Base-by-base conservation (phyloP, 1,140 invertebrate genomes). In the Pseudomyrmex pallidus region DNA sequence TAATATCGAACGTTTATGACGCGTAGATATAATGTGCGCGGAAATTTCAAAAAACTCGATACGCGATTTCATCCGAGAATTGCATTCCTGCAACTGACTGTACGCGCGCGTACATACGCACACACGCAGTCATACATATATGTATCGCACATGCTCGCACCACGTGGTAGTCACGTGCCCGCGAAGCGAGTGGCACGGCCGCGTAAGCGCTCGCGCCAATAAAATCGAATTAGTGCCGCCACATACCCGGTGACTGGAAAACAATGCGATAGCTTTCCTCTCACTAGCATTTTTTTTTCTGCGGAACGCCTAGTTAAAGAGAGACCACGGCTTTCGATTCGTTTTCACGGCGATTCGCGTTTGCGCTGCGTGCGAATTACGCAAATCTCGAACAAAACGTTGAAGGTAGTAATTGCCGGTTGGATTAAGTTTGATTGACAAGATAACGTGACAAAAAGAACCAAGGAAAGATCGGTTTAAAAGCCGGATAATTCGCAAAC, bases 141-240 rank as follows among this genome's bases (percentile, higher is more conserved):
- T 80, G 56, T 20, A 63, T 82, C 64, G 83, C 68, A 68, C 91
- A 92, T 90, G 86, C 85, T n/a, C 68, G 54, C 17, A 82, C 85
- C 90, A 91, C 89, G 90, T 88, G 89, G 54, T 67, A 25, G 87
- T 90, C 91, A 91, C 91, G 90, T 92, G 91, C 88, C 68, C 13
- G 12, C 62, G 25, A 84, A 12, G 57, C 74, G 64, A 87, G 88
- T 88, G 88, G 80, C 85, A 72, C 85, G 86, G 5, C 88, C 90
- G 63, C 87, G 78, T 88, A 86, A 86, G 61, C 67, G 59, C 76
- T 83, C 87, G 90, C 86, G 74, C 56, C 87, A 92, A 91, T 90
- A 87, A 92, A 89, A 86, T 90, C 84, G 61, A 88, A 87, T 91
- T 90, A 88, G 44, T 82, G 64, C 48, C 80, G 50, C 12, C 52